Percentiles rank a stretch among this genome's conserved stretches.
Conservation (phyloP, 2,113 vertebrate species). For the Poeciliopsis retropinna region DNA sequence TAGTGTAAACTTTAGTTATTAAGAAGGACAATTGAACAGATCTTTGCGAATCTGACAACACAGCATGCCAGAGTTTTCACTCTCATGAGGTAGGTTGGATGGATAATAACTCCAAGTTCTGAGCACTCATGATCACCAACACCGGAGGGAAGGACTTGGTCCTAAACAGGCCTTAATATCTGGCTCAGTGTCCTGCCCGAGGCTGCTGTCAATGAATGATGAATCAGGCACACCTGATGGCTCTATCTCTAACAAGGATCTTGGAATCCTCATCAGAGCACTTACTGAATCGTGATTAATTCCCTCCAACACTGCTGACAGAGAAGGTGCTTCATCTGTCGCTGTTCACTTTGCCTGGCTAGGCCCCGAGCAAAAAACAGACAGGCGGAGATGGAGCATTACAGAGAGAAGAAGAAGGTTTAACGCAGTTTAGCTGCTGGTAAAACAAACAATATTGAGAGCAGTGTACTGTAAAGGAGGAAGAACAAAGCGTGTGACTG, state of each 20-base stretch:
- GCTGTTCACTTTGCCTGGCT: constrained; percentile 78
- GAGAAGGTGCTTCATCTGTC: constrained; percentile 90
- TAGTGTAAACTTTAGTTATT: neutral
- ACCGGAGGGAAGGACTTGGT: constrained; percentile 55
- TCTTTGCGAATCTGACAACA: constrained; percentile 6
- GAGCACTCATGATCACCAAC: constrained; percentile 56
- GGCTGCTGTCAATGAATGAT: constrained; percentile 87
- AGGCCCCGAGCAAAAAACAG: constrained; percentile 81
- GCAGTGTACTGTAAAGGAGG: constrained; percentile 58
- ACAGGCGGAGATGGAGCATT: constrained; percentile 63
- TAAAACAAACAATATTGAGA: constrained; percentile 84
- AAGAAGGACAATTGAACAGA: neutral
- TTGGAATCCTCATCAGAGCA: constrained; percentile 93
- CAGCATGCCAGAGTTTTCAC: constrained; percentile 4
- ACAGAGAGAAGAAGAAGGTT: constrained; percentile 58
- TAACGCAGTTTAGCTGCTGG: constrained; percentile 73
- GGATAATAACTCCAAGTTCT: constrained; percentile 33
- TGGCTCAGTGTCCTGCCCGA: constrained; percentile 80
- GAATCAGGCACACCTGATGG: constrained; percentile 90
- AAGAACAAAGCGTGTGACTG: constrained; percentile 64
- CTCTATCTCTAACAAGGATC: constrained; percentile 94
- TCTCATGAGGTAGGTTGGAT: constrained; percentile 16
- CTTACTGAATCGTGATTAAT: constrained; percentile 94
- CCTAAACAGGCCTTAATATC: constrained; percentile 77
- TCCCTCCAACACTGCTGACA: constrained; percentile 87